Percentiles rank a stretch among this genome's conserved stretches.
These are phyloP conservation scores for Polypterus bichir DNA, from an alignment of 2,113 vertebrate genomes.

Conservation along the genomic window DNA sequence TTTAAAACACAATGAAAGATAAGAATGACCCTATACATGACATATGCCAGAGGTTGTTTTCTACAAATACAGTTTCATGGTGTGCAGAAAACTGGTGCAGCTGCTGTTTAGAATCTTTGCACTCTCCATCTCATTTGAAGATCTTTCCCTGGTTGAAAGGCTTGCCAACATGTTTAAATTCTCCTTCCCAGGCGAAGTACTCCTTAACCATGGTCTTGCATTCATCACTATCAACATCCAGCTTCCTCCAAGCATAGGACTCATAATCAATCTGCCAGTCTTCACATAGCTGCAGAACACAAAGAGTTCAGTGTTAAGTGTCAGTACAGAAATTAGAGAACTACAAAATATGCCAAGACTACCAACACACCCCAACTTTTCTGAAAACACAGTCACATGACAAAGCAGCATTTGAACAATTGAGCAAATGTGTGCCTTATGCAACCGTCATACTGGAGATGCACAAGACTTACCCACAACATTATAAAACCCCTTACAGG, in stretches of 20 bases:
- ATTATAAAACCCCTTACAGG: too few species aligned
- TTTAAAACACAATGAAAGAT: too few species aligned
- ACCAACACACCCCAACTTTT: background rate
- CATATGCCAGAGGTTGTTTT: too few species aligned
- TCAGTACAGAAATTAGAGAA: background rate
- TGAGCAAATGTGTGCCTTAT: too few species aligned
- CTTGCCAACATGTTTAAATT: slow-evolving; percentile 77
- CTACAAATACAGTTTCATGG: too few species aligned
- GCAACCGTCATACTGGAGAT: too few species aligned
- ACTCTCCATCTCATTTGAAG: slow-evolving; percentile 64
- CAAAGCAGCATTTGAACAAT: too few species aligned
- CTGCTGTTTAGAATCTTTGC: background rate
- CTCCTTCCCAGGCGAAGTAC: slow-evolving; percentile 80
- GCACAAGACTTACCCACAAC: too few species aligned
- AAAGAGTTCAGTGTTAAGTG: background rate
- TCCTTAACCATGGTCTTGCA: slow-evolving; percentile 76
- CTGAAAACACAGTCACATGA: background rate
- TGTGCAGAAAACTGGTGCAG: background rate
- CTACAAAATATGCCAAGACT: background rate
- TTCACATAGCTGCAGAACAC: slow-evolving; percentile 45
- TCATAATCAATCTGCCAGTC: slow-evolving; percentile 88
- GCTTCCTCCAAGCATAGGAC: slow-evolving; percentile 76
- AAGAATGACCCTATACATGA: too few species aligned
- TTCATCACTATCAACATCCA: slow-evolving; percentile 66
- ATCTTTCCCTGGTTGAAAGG: slow-evolving; percentile 74